Base-by-base conservation (phyloP, 2,888 invertebrate species). In the Cordilura impudica region DNA sequence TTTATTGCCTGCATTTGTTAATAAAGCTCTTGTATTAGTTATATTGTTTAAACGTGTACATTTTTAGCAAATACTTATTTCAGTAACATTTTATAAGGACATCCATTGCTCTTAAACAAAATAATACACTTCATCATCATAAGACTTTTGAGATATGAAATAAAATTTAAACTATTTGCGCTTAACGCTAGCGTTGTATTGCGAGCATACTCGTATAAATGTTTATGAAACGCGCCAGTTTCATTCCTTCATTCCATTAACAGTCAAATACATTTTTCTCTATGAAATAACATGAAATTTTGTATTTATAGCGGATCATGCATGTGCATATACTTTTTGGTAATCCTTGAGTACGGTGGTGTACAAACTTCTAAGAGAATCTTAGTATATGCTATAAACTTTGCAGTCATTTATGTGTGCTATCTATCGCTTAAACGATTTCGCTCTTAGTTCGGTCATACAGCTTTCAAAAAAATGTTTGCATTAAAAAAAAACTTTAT, bases 11-110 rank as follows among this genome's bases (percentile, higher is more conserved):
- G 77, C 43, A 72, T 51, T 72, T 65, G n/a, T 60, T 74, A 54
- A 39, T 19, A 78, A 74, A 78, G 58, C 47, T 14, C 39, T 63
- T 43, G 47, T 74, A 65, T 71, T 75, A 71, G 75, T 75, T 74
- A 65, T 78, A 78, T 47, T 35, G 31, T 63, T 63, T 29, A 53
- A 60, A 70, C 74, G 60, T 70, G 45, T 31, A 63, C 58, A 63
- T 63, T 77, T 72, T 58, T 10, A 63, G 47, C 7, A 66, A 72
- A 39, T 23, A 54, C 39, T 63, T 63, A 49, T 19, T 63, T 47
- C n/a, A 61, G 31, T 21, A 70, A 12, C 21, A 58, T 43, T 51
- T 70, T 65, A 14, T 18, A 16, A 39, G 31, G 6, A 21, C 19
- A 19, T 12, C 4, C 12, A 18, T 35, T 7, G 12, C 21, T 21